Percentiles rank a stretch among this genome's conserved stretches.
phyloP scores from a whole-genome alignment of 1,140 invertebrate species.

The Listronotus bonariensis region DNA sequence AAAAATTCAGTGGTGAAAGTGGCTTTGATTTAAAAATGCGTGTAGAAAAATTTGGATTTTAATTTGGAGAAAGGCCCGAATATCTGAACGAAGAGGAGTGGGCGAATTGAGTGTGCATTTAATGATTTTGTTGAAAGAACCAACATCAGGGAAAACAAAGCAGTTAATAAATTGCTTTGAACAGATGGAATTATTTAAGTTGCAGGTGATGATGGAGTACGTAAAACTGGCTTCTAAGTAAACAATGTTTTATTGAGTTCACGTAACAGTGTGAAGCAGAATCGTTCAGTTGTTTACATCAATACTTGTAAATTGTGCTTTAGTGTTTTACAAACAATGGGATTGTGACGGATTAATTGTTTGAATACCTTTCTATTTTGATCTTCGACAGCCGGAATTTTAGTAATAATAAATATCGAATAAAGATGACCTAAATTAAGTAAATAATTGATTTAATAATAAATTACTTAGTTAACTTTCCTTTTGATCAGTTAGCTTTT shows the following conservation, averaged over 20 bases:
- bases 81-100: background rate
- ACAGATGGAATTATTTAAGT: constrained; percentile 48
- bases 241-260: constrained; percentile 45
- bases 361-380: constrained; percentile 21
- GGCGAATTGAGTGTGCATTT: constrained; percentile 23
- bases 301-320: constrained; percentile 26
- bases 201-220: constrained; percentile 44
- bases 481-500: too few species aligned
- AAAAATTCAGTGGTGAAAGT: too few species aligned
- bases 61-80: constrained; percentile 4
- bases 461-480: too few species aligned
- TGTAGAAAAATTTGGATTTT: too few species aligned
- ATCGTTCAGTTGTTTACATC: constrained; percentile 9
- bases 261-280: constrained; percentile 1
- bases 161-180: constrained; percentile 44
- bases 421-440: too few species aligned
- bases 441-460: too few species aligned
- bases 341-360: constrained; percentile 23
- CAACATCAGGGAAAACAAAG: constrained; percentile 43
- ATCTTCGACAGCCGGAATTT: background rate
- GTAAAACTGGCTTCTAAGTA: constrained; percentile 44
- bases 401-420: too few species aligned
- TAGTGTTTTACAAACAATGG: constrained; percentile 29
- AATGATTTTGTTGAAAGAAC: constrained; percentile 42
- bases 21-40: too few species aligned